phyloP scores from a whole-genome alignment of 2,888 invertebrate species.

The Cataglyphis albicans region DNA sequence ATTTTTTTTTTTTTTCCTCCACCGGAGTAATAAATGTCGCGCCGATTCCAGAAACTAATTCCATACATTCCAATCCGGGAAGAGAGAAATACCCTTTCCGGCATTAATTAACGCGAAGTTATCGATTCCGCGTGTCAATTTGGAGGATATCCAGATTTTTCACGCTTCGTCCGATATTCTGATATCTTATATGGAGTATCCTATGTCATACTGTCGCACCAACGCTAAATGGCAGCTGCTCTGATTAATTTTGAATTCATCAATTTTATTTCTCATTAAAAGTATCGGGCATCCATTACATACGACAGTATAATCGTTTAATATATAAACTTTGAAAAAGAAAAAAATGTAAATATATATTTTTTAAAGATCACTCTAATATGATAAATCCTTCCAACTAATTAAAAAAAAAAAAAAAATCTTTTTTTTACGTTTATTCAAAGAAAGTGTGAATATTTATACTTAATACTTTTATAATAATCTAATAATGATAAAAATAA shows the following conservation, averaged over 20 bases:
- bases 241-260: not conserved
- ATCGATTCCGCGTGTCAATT: slow-evolving; percentile 54
- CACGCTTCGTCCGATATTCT: not conserved
- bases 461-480: slow-evolving; percentile 6
- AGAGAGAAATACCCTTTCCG: slow-evolving; percentile 20
- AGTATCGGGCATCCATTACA: not conserved
- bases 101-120: slow-evolving; percentile 65
- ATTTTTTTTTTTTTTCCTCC: slow-evolving; percentile 5
- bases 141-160: slow-evolving; percentile 40
- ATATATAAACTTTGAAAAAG: not conserved
- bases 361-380: not conserved
- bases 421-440: not conserved
- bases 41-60: slow-evolving; percentile 64
- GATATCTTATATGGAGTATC: not conserved
- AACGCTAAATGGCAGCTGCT: not conserved
- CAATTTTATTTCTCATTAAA: not conserved
- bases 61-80: slow-evolving; percentile 62
- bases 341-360: not conserved
- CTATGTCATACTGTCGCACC: not conserved
- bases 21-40: slow-evolving; percentile 25
- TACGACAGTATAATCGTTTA: not conserved
- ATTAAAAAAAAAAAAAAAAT: not conserved
- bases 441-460: not conserved
- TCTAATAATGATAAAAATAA: not conserved
- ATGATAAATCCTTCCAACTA: not conserved